Conservation (phyloP, 2,113 vertebrate genomes). For the Tragelaphus scriptus region DNA sequence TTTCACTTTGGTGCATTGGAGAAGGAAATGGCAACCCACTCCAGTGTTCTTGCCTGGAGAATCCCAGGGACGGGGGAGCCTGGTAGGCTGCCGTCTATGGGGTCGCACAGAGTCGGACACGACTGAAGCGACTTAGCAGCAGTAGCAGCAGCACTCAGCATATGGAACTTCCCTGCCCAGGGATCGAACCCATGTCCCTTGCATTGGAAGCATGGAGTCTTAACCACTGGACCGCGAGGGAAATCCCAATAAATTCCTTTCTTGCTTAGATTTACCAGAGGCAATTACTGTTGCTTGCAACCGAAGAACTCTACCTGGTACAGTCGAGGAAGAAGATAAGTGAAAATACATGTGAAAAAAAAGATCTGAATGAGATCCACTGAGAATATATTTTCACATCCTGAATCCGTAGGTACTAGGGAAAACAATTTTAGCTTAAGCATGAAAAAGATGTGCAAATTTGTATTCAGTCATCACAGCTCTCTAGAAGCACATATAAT, state of each 20-base stretch:
- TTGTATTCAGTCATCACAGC: conserved; percentile 3
- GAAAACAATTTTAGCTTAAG: conserved; percentile 35
- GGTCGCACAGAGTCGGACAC: too few relatives aligned
- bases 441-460: conserved; percentile 10
- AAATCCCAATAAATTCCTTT: not conserved
- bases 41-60: too few relatives aligned
- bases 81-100: too few relatives aligned
- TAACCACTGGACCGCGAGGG: not conserved
- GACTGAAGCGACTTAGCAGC: too few relatives aligned
- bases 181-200: not conserved
- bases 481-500: conserved; percentile 41
- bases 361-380: conserved; percentile 17
- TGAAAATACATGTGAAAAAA: conserved; percentile 5
- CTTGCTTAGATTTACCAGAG: not conserved
- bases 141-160: not conserved
- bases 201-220: not conserved
- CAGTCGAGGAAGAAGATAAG: not conserved
- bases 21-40: too few relatives aligned
- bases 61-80: too few relatives aligned
- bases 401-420: not conserved
- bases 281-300: not conserved
- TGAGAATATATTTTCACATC: conserved; percentile 24
- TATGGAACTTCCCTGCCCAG: not conserved
- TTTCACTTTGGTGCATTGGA: too few relatives aligned
- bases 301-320: not conserved